Percentiles rank a stretch among this genome's conserved stretches.
Conservation (phyloP, 1,140 invertebrate species). For the Octopus sinensis region DNA sequence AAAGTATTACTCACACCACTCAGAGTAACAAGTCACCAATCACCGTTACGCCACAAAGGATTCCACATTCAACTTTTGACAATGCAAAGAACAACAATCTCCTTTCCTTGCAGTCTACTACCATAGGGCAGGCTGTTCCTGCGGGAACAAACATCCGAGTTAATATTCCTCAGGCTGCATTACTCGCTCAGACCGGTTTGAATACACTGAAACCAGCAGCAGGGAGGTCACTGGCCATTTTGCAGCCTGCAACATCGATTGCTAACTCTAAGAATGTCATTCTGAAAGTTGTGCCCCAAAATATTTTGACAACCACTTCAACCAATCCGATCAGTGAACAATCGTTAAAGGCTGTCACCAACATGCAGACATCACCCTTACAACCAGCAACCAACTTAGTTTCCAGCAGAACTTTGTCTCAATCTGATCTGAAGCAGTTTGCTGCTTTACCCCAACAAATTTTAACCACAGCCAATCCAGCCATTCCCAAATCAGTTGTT, state of each 20-base stretch:
- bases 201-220: neutral
- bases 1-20: constrained; percentile 37
- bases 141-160: neutral
- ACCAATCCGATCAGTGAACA: neutral
- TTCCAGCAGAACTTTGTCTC: neutral
- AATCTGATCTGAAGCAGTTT: neutral
- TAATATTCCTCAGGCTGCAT: neutral
- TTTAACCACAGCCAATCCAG: neutral
- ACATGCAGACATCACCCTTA: neutral
- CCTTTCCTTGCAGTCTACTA: neutral
- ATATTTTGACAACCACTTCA: neutral
- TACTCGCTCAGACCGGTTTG: neutral
- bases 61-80: constrained; percentile 2
- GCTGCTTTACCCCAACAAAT: neutral
- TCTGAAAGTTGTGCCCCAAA: constrained; percentile 29
- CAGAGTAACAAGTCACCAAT: constrained; percentile 42
- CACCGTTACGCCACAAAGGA: constrained; percentile 28
- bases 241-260: neutral
- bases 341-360: neutral
- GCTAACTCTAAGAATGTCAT: constrained; percentile 26
- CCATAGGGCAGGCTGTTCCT: neutral
- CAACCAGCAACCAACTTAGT: neutral
- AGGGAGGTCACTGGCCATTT: neutral
- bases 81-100: neutral
- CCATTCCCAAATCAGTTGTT: neutral